Conservation (phyloP, 1,140 invertebrate species). For the Hermetia illucens region DNA sequence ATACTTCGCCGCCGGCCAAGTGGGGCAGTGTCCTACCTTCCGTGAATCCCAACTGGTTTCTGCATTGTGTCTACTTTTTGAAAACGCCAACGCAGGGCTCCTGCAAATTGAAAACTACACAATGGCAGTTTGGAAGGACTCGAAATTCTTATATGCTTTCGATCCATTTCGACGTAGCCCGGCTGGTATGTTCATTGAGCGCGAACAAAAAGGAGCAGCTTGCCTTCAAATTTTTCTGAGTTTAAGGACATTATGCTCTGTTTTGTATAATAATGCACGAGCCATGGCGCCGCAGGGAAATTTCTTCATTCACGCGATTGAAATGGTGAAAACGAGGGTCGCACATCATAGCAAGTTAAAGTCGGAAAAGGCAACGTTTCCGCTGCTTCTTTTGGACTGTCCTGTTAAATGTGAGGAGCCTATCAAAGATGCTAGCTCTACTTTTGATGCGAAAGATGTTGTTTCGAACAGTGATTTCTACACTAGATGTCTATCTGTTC, state of each 20-base stretch:
- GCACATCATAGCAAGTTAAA: too few species aligned
- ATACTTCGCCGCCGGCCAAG: conserved; percentile 21
- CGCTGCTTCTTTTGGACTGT: too few species aligned
- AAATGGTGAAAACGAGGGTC: too few species aligned
- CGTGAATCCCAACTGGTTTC: conserved; percentile 25
- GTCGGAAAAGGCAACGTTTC: too few species aligned
- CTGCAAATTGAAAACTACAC: conserved; percentile 29
- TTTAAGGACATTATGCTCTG: conserved; percentile 20
- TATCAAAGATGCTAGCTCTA: too few species aligned
- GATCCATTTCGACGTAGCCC: conserved; percentile 30
- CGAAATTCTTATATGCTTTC: conserved; percentile 32
- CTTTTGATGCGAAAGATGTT: too few species aligned
- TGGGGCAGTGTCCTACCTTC: conserved; percentile 19
- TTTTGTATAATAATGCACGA: conserved; percentile 18
- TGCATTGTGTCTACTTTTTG: conserved; percentile 24
- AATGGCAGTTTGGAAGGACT: conserved; percentile 31
- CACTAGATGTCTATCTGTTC: background rate
- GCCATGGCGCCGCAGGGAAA: conserved; percentile 27
- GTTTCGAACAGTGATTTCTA: too few species aligned
- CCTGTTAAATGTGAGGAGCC: too few species aligned
- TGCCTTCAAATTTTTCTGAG: conserved; percentile 22
- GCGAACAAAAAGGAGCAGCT: conserved; percentile 22
- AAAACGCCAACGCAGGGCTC: conserved; percentile 28
- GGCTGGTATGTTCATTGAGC: conserved; percentile 19
- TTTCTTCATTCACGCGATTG: conserved; percentile 19